These are phyloP conservation scores for Ceryle rudis DNA, from an alignment of 2,797 vertebrate genomes.

Conservation along the genomic window DNA sequence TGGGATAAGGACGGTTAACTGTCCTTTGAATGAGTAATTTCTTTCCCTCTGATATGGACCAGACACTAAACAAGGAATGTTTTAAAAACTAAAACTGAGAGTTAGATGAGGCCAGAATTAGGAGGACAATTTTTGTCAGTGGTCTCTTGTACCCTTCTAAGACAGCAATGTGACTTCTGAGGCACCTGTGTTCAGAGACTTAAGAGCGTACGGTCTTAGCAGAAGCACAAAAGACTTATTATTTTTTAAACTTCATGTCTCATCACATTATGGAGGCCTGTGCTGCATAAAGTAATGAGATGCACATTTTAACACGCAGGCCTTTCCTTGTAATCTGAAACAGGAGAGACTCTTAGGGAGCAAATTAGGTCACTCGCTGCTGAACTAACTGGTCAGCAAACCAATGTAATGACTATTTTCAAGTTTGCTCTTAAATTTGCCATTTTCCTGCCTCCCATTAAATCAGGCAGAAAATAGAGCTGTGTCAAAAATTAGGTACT, in stretches of 20 bases:
- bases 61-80: neutral
- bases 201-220: slow-evolving; percentile 48
- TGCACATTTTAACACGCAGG: slow-evolving; percentile 63
- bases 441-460: slow-evolving; percentile 15
- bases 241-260: slow-evolving; percentile 8
- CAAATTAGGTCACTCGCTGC: slow-evolving; percentile 14
- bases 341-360: neutral
- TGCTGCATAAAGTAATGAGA: slow-evolving; percentile 46
- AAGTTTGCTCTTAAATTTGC: slow-evolving; percentile 48
- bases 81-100: neutral
- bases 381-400: slow-evolving; percentile 43
- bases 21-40: neutral
- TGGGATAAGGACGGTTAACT: neutral
- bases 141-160: neutral
- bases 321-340: slow-evolving; percentile 29
- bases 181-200: neutral
- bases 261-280: slow-evolving; percentile 54
- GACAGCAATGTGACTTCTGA: neutral
- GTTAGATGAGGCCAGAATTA: neutral
- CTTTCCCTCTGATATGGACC: neutral
- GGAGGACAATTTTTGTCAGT: neutral
- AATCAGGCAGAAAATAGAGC: slow-evolving; percentile 47
- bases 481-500: slow-evolving; percentile 51
- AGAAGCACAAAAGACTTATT: slow-evolving; percentile 53
- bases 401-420: slow-evolving; percentile 13